Conservation (phyloP, 2,888 invertebrate species). For the Caenorhabditis afra region DNA sequence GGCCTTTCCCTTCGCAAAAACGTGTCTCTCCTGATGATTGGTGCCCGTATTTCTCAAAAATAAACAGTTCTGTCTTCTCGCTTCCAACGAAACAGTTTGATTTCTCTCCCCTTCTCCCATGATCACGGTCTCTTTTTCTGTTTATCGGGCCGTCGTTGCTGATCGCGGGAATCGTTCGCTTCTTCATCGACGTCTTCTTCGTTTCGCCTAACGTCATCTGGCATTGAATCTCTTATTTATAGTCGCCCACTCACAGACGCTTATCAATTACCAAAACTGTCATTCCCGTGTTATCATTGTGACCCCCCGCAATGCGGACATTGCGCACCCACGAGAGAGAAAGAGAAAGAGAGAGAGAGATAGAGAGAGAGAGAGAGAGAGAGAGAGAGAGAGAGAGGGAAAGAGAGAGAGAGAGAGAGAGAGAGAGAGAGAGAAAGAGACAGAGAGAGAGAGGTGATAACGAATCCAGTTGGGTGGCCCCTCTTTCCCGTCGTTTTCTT, state of each 20-base stretch:
- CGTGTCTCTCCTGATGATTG: constrained; percentile 23
- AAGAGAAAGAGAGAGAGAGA: background rate
- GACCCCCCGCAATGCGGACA: constrained; percentile 40
- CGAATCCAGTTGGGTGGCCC: constrained; percentile 14
- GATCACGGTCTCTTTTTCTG: constrained; percentile 24
- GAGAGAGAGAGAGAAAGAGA: too few species aligned
- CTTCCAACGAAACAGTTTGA: constrained; percentile 36
- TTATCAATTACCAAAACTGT: constrained; percentile 1
- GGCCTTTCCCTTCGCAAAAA: too few species aligned
- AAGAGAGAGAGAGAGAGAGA: too few species aligned
- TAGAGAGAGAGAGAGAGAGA: too few species aligned
- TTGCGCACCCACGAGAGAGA: constrained; percentile 41
- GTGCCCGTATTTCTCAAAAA: background rate
- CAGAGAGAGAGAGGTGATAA: constrained; percentile 4
- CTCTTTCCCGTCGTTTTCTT: background rate
- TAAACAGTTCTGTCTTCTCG: constrained; percentile 11
- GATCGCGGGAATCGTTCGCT: constrained; percentile 12
- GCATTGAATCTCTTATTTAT: constrained; percentile 23
- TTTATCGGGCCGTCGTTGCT: background rate
- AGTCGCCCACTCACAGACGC: background rate
- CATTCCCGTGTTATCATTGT: constrained; percentile 28
- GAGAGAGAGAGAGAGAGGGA: too few species aligned
- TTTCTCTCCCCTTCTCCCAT: constrained; percentile 5
- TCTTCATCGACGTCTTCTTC: constrained; percentile 11
- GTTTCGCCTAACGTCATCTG: constrained; percentile 27